phyloP scores from a whole-genome alignment of 1,140 invertebrate species.

The Drosophila sucinea region DNA sequence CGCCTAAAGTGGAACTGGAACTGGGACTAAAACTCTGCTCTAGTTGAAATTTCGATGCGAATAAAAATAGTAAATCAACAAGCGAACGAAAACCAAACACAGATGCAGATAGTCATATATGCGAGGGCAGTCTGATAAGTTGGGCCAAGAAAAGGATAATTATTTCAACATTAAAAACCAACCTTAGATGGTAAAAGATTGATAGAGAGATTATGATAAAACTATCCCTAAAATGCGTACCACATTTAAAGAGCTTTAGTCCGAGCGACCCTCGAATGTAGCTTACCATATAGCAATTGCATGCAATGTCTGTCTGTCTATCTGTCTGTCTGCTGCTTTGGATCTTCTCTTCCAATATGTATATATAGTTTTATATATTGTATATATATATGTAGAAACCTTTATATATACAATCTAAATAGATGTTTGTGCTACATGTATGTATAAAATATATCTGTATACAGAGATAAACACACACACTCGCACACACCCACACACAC shows the following conservation, averaged over 20 bases:
- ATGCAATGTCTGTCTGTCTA: not conserved
- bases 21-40: constrained; percentile 22
- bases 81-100: constrained; percentile 43
- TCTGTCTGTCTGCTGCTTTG: not conserved
- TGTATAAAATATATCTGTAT: constrained; percentile 12
- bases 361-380: not conserved
- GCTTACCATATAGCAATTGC: constrained; percentile 3
- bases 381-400: constrained; percentile 8
- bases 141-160: not conserved
- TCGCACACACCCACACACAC: not conserved
- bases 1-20: constrained; percentile 3
- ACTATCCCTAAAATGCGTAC: too few relatives aligned
- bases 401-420: constrained; percentile 29
- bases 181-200: too few relatives aligned
- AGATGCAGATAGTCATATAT: constrained; percentile 3
- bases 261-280: not conserved
- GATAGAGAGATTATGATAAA: too few relatives aligned
- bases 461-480: constrained; percentile 29
- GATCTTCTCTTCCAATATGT: constrained; percentile 22
- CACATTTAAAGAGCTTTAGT: not conserved
- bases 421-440: constrained; percentile 1
- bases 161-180: too few relatives aligned
- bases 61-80: constrained; percentile 48
- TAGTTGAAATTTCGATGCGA: constrained; percentile 17
- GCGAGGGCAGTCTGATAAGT: not conserved